phyloP scores from a whole-genome alignment of 2,113 vertebrate genomes.

The Brachypteracias leptosomus region DNA sequence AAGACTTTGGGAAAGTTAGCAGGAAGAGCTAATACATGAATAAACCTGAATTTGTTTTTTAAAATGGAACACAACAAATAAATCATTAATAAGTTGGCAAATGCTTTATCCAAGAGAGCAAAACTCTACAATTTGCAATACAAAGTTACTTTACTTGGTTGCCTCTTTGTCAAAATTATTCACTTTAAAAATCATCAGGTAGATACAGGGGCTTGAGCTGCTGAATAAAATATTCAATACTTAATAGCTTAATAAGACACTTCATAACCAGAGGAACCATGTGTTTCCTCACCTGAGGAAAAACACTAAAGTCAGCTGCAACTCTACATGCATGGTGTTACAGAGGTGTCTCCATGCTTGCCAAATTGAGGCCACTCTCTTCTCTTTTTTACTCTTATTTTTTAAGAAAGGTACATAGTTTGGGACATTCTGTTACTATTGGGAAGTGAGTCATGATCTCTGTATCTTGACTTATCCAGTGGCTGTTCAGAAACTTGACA shows the following conservation, averaged over 20 bases:
- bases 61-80: not conserved
- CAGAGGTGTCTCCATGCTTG: not conserved
- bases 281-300: not conserved
- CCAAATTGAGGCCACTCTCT: not conserved
- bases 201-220: not conserved
- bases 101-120: not conserved
- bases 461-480: not conserved
- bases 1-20: slow-evolving; percentile 64
- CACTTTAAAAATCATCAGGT: not conserved
- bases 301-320: not conserved
- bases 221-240: not conserved
- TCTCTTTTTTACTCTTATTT: not conserved
- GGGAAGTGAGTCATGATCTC: not conserved
- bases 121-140: not conserved
- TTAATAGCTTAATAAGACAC: not conserved
- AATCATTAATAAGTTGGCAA: not conserved
- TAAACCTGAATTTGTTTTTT: not conserved
- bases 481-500: not conserved
- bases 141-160: not conserved
- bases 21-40: slow-evolving; percentile 46
- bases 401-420: not conserved
- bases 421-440: not conserved
- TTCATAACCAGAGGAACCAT: not conserved
- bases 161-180: not conserved
- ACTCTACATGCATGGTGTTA: not conserved